Conservation (phyloP, 2,113 vertebrate genomes). For the Anser cygnoides region DNA sequence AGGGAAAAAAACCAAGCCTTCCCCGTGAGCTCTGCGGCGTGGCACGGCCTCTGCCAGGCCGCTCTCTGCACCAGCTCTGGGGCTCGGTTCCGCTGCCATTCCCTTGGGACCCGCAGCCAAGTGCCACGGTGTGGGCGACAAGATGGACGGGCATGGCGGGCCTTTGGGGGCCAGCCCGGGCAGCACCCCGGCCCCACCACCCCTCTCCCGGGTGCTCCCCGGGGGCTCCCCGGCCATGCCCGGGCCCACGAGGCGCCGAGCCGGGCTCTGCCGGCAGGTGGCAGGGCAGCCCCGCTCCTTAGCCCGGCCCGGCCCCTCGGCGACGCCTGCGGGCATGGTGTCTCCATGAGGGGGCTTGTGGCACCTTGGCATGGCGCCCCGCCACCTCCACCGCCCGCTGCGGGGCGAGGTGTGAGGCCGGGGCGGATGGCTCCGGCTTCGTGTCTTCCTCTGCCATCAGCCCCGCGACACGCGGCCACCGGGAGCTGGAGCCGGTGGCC, state of each 20-base stretch:
- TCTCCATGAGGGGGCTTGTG: not conserved
- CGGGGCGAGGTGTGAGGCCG: no score
- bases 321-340: not conserved
- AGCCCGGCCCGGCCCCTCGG: not conserved
- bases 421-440: not conserved
- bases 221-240: no score
- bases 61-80: not conserved
- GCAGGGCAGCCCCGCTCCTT: conserved; percentile 51
- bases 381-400: not conserved
- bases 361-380: not conserved
- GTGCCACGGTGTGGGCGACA: not conserved
- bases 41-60: not conserved
- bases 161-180: not conserved
- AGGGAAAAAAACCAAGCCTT: not conserved
- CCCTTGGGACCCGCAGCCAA: not conserved
- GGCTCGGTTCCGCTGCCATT: no score
- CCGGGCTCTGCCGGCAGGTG: conserved; percentile 47
- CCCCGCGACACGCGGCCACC: not conserved
- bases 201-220: not conserved
- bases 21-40: not conserved
- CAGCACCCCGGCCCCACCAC: no score
- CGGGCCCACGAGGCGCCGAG: not conserved
- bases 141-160: not conserved
- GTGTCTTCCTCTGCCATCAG: not conserved
- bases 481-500: no score